Conservation (phyloP, 2,888 invertebrate species). For the Tupiocoris notatus region DNA sequence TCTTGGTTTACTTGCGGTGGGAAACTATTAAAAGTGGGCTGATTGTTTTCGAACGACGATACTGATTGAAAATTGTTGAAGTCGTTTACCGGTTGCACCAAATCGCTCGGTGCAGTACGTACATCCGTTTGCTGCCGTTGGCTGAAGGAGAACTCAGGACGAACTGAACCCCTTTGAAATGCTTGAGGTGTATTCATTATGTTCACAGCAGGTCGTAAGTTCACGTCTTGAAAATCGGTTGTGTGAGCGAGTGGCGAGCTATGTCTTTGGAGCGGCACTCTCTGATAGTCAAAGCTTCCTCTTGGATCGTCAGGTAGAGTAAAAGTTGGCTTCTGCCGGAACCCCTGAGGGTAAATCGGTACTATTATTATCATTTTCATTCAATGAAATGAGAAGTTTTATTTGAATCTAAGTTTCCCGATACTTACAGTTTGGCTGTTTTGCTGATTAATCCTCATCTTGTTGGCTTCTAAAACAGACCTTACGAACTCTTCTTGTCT, state of each 20-base stretch:
- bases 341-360: no score
- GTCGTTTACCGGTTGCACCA: background rate
- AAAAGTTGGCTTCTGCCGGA: no score
- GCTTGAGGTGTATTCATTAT: background rate
- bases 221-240: background rate
- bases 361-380: no score
- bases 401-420: no score
- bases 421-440: background rate
- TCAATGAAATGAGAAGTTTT: no score
- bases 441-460: background rate
- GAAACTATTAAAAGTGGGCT: background rate
- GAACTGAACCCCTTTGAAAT: background rate
- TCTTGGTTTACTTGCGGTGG: background rate
- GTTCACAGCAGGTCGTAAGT: background rate
- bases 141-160: background rate
- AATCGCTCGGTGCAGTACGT: background rate
- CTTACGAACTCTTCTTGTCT: slow-evolving; percentile 29
- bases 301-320: no score
- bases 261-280: background rate
- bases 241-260: background rate
- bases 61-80: background rate
- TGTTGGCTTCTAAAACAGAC: slow-evolving; percentile 18
- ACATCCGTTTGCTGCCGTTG: background rate
- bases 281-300: background rate
- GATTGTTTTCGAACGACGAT: background rate